Evolutionary conservation across 2,113 vertebrate genomes (phyloP), one percentile per base, ranked within the genome.

Genomic region (Lanius collurio): DNA sequence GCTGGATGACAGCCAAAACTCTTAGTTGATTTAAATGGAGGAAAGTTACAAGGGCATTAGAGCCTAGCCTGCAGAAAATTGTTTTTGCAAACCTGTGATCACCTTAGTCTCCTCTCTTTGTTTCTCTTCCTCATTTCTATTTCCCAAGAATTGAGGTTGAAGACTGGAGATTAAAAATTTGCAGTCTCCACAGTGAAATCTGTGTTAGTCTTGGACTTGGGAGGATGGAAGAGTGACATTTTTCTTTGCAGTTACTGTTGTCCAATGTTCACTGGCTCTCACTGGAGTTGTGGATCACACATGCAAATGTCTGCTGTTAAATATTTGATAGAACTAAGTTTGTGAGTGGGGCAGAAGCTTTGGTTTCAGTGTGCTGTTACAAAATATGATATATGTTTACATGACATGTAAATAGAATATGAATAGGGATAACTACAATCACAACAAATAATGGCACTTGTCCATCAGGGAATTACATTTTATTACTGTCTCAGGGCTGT

Each of bases 321-420:
- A 80, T 89, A 75, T 84, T 74, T 73, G 65, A 13, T 52, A 67
- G 59, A 85, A 67, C 19, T 73, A 35, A 70, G 76, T 83, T 57
- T 80, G n/a, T 69, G 39, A 49, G 42, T 80, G 56, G 44, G 56
- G 28, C 59, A 74, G 52, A 92, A 87, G 11, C 57, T 93, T 92
- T 96, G 83, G 71, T 96, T 96, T 92, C 3, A 0, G 22, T 71
- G 23, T 89, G 39, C 76, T 89, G 31, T 76, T 91, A 73, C 35
- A 77, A 90, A 87, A 41, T 59, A 53, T 19, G 11, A 41, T 94
- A 42, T 92, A 88, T 15, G 27, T 90, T 96, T 91, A 83, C 73
- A n/a, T 81, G 76, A 79, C 80, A 68, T 91, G 69, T 87, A 94
- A 87, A 90, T 92, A 89, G 82, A 90, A 84, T 62, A 96, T 42